Base-by-base conservation (phyloP, 2,888 invertebrate genomes). In the Lasioglossum villosulum region DNA sequence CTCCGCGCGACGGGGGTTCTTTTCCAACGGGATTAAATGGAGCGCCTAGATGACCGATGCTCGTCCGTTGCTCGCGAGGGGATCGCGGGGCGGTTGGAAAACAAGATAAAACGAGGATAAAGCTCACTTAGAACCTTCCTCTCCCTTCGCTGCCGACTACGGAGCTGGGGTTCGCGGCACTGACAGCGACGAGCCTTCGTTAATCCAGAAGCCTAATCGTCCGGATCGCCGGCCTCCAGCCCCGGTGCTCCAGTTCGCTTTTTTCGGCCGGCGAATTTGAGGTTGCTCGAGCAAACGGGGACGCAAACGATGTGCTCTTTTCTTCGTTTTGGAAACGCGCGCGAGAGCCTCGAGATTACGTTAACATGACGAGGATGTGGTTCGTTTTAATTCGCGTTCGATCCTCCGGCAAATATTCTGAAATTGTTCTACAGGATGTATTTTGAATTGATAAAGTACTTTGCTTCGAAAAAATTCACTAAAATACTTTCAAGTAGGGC, bases 1-100 rank as follows among this genome's bases (percentile, higher is more conserved):
- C 90, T 89, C 89, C 87, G 83, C 89, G 86, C 92, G 70, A 90
- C 92, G 91, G 93, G 93, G 93, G 91, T 91, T 91, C 92, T 92
- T 93, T 94, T 94, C 92, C 92, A 92, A 83, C 84, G 91, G 94
- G 94, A 94, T 94, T 94, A 94, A 94, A 94, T 94, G 94, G 94
- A 94, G 93, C 94, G 94, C 92, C 93, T 93, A 92, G 94, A 94
- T 94, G 94, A 94, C 94, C 94, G 94, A 94, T 94, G 94, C 94
- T 93, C 91, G 91, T 84, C 75, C 83, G 82, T 81, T 70, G 87
- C 86, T 87, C 88, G 82, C 76, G 59, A 70, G 80, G 80, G 81
- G 83, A 89, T 45, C 80, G 83, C 84, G 85, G 88, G 86, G 82
- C 78, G 87, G 90, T 90, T 78, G 89, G 93, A 93, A 93, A 94